Evolutionary conservation across 64 coral and sea anemone species (phyloP), one percentile per base, ranked within the genome.

Genomic region (Montipora efflorescens): DNA sequence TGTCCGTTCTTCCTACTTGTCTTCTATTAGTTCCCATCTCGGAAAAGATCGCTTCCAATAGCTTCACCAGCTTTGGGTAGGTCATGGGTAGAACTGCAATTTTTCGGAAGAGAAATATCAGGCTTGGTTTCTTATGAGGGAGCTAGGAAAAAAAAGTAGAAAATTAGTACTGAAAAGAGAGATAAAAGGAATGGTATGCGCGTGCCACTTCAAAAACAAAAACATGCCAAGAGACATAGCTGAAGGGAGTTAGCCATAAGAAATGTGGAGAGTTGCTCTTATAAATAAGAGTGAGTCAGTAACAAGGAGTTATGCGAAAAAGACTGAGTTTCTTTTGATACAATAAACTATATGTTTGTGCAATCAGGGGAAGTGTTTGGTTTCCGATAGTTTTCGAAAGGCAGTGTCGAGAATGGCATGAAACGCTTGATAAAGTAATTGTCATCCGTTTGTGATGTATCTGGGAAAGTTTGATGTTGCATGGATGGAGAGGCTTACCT

Each of bases 51-150:
- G 36, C 5, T 43, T 66, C 68, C 20, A 71, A 70, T 67, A 87
- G 23, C 59, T 48, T 87, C 47, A 87, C 83, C 18, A 87, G 62
- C 43, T 62, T 87, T 44, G 83, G 46, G 36, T 87, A 67, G 12
- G 10, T 13, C 0, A 67, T 49, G 36, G 87, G 52, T 13, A 18
- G 20, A 67, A 59, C 72, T 0, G 87, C 72, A 7, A 73, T 88
- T 46, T 77, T 77, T 36, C 75, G 25, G 5, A 77, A 43, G 6
- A 77, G 75, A 46, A 74, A 77, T 69, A 70, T 45, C 5, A 71
- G 64, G 43, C 59, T 48, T 71, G 19, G 48, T 67, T 87, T 87
- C 62, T 47, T 47, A 78, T 78, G 8, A 45, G 50, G 23, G 47
- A 78, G 75, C 25, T 78, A 78, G 44, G 47, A 50, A 16, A 36